Percentiles rank a stretch among this genome's conserved stretches.
phyloP scores from a whole-genome alignment of 2,888 invertebrate genomes.

The Dryomyza anilis region DNA sequence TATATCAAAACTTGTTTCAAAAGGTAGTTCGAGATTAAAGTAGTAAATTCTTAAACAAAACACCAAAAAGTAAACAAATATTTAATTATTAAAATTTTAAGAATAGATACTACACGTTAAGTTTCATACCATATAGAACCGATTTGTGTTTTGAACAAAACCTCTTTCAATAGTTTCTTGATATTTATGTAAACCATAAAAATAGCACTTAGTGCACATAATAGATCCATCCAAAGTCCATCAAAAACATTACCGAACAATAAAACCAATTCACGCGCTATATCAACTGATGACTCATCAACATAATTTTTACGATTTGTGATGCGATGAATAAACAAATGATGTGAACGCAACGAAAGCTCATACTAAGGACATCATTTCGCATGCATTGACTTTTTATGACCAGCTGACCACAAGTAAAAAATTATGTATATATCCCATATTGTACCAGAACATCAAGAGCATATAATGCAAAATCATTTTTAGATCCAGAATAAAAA shows the following conservation, averaged over 20 bases:
- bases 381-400: slow-evolving; percentile 25
- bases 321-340: slow-evolving; percentile 53
- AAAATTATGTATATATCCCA: background rate
- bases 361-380: slow-evolving; percentile 12
- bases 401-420: slow-evolving; percentile 13
- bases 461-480: slow-evolving; percentile 20
- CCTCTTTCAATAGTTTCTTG: too few species aligned
- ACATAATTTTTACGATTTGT: slow-evolving; percentile 54
- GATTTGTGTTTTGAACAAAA: too few species aligned
- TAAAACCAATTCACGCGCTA: slow-evolving; percentile 53
- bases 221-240: too few species aligned
- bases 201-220: too few species aligned
- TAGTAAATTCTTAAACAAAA: too few species aligned
- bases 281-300: slow-evolving; percentile 55
- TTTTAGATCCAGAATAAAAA: background rate
- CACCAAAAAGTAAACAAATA: too few species aligned
- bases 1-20: too few species aligned
- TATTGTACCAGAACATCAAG: background rate
- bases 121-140: too few species aligned
- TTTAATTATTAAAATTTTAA: too few species aligned
- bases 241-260: slow-evolving; percentile 40
- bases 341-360: slow-evolving; percentile 32
- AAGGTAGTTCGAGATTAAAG: too few species aligned
- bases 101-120: too few species aligned
- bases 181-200: too few species aligned